Percentiles rank a stretch among this genome's conserved stretches.
Evolutionary conservation across 2,113 vertebrate species (phyloP).

Genomic region (Crotalus viridis): DNA sequence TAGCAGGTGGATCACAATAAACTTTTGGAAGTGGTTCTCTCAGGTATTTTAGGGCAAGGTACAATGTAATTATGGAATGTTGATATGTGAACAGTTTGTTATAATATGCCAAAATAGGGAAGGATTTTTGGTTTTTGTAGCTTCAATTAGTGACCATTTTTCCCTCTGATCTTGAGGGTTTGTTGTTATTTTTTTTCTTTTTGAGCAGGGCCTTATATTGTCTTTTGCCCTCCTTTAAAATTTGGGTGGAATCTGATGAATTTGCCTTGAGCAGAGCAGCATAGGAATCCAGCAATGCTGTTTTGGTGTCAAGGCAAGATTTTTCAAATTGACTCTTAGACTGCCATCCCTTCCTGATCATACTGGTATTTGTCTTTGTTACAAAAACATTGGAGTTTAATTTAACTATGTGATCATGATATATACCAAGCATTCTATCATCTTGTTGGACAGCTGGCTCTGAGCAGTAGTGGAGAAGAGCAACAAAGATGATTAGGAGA

Average conservation of each 20-base stretch:
- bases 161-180: not conserved
- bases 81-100: not conserved
- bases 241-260: not conserved
- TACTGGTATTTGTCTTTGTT: not conserved
- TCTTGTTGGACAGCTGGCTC: not conserved
- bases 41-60: not conserved
- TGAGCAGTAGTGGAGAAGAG: not conserved
- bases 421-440: not conserved
- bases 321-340: not conserved
- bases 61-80: not conserved
- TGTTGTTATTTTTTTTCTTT: not conserved
- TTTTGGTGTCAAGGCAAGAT: not conserved
- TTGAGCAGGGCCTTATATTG: not conserved
- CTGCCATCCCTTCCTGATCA: not conserved
- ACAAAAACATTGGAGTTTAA: not conserved
- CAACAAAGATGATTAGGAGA: no score
- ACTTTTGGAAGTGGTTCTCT: not conserved
- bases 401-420: not conserved
- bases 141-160: not conserved
- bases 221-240: not conserved
- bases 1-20: not conserved
- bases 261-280: not conserved
- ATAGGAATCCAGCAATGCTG: not conserved
- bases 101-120: not conserved
- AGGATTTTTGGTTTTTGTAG: not conserved